Evolutionary conservation across 2,888 invertebrate species (phyloP), one percentile per base, ranked within the genome.

Genomic region (Ditula angustiorana): DNA sequence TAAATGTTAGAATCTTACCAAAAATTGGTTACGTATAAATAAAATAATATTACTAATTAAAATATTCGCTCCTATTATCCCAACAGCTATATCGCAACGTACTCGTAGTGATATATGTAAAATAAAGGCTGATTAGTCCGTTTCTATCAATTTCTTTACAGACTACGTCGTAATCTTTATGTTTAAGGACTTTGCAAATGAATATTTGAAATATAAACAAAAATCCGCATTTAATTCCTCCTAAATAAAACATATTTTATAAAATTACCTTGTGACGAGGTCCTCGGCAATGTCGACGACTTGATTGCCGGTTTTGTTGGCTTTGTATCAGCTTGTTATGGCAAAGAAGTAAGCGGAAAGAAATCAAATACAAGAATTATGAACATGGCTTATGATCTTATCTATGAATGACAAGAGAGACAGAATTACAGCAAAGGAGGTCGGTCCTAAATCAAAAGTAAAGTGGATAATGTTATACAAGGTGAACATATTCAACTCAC

Each of bases 271-370:
- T 98, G 98, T 79, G 97, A 97, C 78, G 97, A 97, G 84, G 97
- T 97, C 95, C 98, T 95, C 87, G 98, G 98, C 93, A 98, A 96
- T 87, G 98, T 98, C 81, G 98, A 98, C 87, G 98, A 98, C 95
- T 98, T 98, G 94, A 98, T 98, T 92, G 98, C 98, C 93, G 98
- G 98, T 95, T 98, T 98, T 89, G 98, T 96, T 87, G 98, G 98
- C 94, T 98, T 98, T 93, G 96, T 95, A 94, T 97, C 97, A 95
- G 97, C 97, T 97, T 94, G 89, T 90, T 88, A 88, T 90, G 87
- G 90, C 90, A 92, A 90, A 91, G 90, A 92, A 92, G 91, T 86
- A 92, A 92, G 92, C 91, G 90, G 91, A 90, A 91, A 92, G 91
- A 90, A 92, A 91, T 88, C 83, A 90, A 88, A 90, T 87, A 88